A percentile compares a stretch with the other conserved stretches of the same genome.
Evolutionary conservation across 2,888 invertebrate species (phyloP).

Genomic region (Punctoribates punctum): DNA sequence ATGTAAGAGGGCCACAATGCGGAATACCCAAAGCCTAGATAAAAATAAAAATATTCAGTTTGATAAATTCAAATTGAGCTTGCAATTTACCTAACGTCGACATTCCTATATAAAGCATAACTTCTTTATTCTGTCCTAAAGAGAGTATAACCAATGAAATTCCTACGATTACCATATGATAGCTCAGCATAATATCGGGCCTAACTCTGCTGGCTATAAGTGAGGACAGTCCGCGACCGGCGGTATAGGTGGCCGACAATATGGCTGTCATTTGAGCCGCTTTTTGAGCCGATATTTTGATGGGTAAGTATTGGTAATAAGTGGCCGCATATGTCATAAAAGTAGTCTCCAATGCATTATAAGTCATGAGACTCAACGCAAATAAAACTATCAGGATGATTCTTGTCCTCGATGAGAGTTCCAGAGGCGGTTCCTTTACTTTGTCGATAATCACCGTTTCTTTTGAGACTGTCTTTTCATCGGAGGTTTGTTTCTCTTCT

Average conservation of each 20-base stretch:
- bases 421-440: too few relatives aligned
- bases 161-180: background rate
- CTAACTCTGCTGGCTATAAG: constrained; percentile 5
- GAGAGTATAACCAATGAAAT: background rate
- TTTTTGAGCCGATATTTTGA: background rate
- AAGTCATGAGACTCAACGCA: background rate
- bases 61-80: too few relatives aligned
- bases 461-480: background rate
- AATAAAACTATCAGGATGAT: background rate
- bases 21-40: constrained; percentile 8
- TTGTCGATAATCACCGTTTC: too few relatives aligned
- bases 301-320: constrained; percentile 23
- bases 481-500: background rate
- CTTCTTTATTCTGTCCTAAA: background rate
- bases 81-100: too few relatives aligned
- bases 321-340: background rate
- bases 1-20: constrained; percentile 1
- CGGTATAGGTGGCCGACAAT: background rate
- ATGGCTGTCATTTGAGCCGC: background rate
- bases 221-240: background rate
- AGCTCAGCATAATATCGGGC: constrained; percentile 11
- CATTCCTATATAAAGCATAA: too few relatives aligned
- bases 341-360: background rate
- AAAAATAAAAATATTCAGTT: too few relatives aligned
- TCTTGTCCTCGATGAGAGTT: background rate